Evolutionary conservation across 1,140 invertebrate genomes (phyloP), one percentile per base, ranked within the genome.

Genomic region (Habropoda laboriosa): DNA sequence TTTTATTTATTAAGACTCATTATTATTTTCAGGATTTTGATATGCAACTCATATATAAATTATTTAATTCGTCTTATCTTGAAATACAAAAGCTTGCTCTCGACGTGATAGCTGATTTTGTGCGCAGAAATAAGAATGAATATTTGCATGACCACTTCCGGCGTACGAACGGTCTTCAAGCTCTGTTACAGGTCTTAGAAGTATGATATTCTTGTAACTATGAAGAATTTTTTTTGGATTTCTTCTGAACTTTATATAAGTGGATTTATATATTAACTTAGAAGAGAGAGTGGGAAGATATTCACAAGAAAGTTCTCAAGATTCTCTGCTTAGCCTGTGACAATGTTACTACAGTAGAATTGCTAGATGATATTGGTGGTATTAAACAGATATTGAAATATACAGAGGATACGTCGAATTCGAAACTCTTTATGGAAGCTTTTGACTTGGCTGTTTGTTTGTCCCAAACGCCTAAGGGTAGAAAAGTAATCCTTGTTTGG

Each of bases 61-160:
- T 92, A 4, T 83, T 90, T 0, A 47, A 77, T 10, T 86, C 91
- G 40, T 80, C 87, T 2, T 91, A 91, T 77, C 60, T 78, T 27
- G 75, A 88, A n/a, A 90, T 93, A 58, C 91, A 93, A 61, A 58
- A 77, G 30, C 74, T 91, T 0, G 73, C 90, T 2, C 68, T 93
- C 8, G 66, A 87, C 2, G 83, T 90, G 0, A 47, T 91, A 0
- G 53, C 88, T n/a, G 58, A 70, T 58, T 66, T 93, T 16, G 67
- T 91, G 0, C 68, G 74, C n/a, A 89, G 88, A 55, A 87, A 81
- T n/a, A 82, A 82, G 32, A 85, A 92, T 68, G 78, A 89, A 6
- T 12, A 47, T 12, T 35, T 92, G 73, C 92, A 93, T 10, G 73
- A 89, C 49, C 80, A 76, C 16, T 92, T 93, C 55, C 81, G 88